phyloP scores from a whole-genome alignment of 2,888 invertebrate species.

The Dynastes hyllus region DNA sequence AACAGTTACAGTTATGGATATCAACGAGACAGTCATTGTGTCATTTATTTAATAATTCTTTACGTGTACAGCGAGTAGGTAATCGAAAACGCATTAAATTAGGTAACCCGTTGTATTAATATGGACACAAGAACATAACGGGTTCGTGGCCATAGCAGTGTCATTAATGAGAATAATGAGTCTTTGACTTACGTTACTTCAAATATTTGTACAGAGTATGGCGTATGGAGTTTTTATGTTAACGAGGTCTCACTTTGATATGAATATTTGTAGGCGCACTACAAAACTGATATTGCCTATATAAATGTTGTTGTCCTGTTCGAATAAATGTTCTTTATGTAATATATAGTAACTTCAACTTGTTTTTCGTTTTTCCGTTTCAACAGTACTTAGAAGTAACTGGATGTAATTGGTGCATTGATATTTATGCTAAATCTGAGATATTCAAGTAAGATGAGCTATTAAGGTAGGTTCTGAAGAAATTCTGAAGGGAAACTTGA shows the following conservation, averaged over 20 bases:
- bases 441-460: too few relatives aligned
- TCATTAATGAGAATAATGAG: conserved; percentile 30
- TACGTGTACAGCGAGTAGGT: not conserved
- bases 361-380: too few relatives aligned
- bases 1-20: not conserved
- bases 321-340: too few relatives aligned
- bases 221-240: not conserved
- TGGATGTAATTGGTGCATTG: too few relatives aligned
- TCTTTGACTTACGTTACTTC: not conserved
- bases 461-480: too few relatives aligned
- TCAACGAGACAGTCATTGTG: not conserved
- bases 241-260: not conserved
- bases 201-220: conserved; percentile 15
- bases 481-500: too few relatives aligned
- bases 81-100: conserved; percentile 20
- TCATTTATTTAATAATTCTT: conserved; percentile 2
- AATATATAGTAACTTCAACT: too few relatives aligned
- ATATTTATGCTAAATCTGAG: too few relatives aligned
- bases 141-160: not conserved
- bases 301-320: too few relatives aligned
- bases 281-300: too few relatives aligned
- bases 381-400: too few relatives aligned
- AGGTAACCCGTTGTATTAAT: conserved; percentile 32
- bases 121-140: conserved; percentile 30
- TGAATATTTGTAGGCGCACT: not conserved